Evolutionary conservation across 2,113 vertebrate species (phyloP).

Genomic region (Excalfactoria chinensis): DNA sequence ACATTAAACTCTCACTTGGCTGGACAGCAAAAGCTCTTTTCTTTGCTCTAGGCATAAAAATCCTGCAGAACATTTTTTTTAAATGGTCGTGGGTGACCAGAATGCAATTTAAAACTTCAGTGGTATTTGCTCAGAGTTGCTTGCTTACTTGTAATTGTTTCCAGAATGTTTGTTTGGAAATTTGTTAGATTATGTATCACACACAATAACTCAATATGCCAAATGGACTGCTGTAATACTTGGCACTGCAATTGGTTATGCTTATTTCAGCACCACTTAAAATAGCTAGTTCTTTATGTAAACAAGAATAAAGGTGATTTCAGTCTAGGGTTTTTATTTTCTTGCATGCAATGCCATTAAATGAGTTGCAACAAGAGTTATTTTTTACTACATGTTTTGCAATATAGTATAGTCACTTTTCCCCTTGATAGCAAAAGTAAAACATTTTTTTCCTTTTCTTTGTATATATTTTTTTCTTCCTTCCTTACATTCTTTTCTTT

Average conservation of each 20-base stretch:
- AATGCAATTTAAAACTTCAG: conserved; percentile 76
- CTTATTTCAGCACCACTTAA: conserved; percentile 68
- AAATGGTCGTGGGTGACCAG: conserved; percentile 68
- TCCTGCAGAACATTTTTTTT: conserved; percentile 22
- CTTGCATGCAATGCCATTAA: background rate
- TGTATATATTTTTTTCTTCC: background rate
- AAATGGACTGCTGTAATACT: conserved; percentile 73
- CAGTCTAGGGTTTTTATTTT: background rate
- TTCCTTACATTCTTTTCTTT: accelerated
- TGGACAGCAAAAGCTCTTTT: conserved; percentile 14
- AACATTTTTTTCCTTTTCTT: accelerated
- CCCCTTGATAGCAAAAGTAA: background rate
- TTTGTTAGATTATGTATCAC: conserved; percentile 83
- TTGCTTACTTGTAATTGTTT: conserved; percentile 85
- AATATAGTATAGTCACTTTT: background rate
- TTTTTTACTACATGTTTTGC: background rate
- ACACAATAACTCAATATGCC: conserved; percentile 75
- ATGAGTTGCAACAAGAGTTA: conserved; percentile 12
- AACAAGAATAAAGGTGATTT: conserved; percentile 54
- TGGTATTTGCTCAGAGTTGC: conserved; percentile 70
- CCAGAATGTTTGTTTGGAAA: conserved; percentile 90
- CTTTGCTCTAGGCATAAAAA: conserved; percentile 41
- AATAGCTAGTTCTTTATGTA: conserved; percentile 55
- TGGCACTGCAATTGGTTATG: conserved; percentile 55
- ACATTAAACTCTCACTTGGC: conserved; percentile 72